phyloP scores from a whole-genome alignment of 2,888 invertebrate genomes.

The Lottia scabra region DNA sequence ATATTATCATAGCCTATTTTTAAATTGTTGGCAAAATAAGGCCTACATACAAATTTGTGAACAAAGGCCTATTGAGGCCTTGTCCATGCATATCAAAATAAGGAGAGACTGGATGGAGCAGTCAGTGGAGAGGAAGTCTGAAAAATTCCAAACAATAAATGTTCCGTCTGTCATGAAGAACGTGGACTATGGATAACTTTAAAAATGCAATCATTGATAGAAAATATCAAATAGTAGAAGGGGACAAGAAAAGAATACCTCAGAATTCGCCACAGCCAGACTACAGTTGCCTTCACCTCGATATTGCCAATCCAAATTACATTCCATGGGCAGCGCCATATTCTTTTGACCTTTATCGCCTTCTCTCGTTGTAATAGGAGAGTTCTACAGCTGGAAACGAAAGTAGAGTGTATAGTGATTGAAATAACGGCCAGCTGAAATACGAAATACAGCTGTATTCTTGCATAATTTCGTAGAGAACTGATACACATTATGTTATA shows the following conservation, averaged over 20 bases:
- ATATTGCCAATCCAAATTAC: constrained; percentile 46
- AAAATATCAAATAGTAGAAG: neutral
- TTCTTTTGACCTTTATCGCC: constrained; percentile 2
- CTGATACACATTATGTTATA: no score
- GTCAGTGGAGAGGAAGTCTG: no score
- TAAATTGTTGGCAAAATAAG: no score
- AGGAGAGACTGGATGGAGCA: no score
- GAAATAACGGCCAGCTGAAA: no score
- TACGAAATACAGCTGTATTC: no score
- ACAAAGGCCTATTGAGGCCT: no score
- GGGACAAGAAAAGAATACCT: constrained; percentile 34
- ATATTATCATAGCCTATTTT: neutral
- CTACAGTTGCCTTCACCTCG: constrained; percentile 57
- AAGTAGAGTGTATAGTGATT: neutral
- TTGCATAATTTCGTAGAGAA: no score
- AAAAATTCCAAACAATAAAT: constrained; percentile 7
- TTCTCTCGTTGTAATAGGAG: constrained; percentile 12
- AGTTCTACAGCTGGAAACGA: constrained; percentile 12
- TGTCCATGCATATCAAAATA: no score
- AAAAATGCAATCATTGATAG: neutral
- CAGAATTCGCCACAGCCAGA: constrained; percentile 49
- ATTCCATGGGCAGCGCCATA: constrained; percentile 28
- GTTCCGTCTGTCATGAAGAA: neutral
- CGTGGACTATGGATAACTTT: neutral
- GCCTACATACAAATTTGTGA: no score